These are phyloP conservation scores for Thunnus thynnus DNA, from an alignment of 2,113 vertebrate genomes.

Conservation along the genomic window DNA sequence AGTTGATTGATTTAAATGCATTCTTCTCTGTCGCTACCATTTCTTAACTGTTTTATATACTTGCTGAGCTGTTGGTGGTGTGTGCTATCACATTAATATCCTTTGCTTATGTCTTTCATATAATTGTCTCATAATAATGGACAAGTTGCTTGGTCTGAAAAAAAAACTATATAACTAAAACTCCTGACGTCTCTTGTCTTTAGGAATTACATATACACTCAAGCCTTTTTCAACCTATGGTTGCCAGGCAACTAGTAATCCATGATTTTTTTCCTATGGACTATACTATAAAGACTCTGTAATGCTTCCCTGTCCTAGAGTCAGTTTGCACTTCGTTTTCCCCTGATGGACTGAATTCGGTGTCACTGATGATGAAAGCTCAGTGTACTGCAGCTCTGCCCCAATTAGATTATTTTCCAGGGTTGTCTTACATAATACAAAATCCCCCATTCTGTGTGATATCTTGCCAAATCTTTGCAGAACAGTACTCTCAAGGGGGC, in stretches of 20 bases:
- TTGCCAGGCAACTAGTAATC: slow-evolving; percentile 72
- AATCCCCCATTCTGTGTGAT: slow-evolving; percentile 71
- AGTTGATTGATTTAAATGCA: too few species aligned
- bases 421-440: slow-evolving; percentile 68
- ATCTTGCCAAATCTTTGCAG: slow-evolving; percentile 68
- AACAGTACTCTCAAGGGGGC: slow-evolving; percentile 43
- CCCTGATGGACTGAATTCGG: slow-evolving; percentile 56
- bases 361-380: slow-evolving; percentile 67
- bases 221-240: slow-evolving; percentile 20
- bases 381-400: slow-evolving; percentile 65
- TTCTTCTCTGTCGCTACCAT: background rate
- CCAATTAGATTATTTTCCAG: slow-evolving; percentile 71
- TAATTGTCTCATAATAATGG: background rate
- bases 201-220: slow-evolving; percentile 8
- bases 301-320: slow-evolving; percentile 45
- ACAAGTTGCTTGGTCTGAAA: background rate
- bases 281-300: slow-evolving; percentile 17
- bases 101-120: background rate
- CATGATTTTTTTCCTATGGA: slow-evolving; percentile 33
- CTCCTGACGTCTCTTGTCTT: slow-evolving; percentile 14
- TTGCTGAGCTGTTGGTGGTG: background rate
- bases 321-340: slow-evolving; percentile 58
- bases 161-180: background rate
- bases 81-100: slow-evolving; percentile 19
- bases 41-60: slow-evolving; percentile 5